phyloP scores from a whole-genome alignment of 2,888 invertebrate genomes.

The Polydrusus tereticollis region DNA sequence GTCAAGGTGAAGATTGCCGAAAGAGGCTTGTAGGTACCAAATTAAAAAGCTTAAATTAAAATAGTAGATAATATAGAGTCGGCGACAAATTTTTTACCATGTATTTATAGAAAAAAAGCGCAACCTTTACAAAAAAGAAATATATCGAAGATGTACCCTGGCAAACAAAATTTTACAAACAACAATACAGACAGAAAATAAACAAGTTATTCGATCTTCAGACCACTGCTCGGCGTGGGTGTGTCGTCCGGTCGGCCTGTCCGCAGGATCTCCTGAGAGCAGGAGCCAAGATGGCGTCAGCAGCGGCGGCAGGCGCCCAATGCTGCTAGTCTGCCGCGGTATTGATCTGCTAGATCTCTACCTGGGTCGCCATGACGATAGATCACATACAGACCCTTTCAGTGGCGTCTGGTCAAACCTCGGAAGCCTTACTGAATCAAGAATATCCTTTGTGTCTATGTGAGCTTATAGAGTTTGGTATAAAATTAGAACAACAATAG shows the following conservation, averaged over 20 bases:
- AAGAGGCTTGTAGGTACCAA: no score
- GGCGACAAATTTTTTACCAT: no score
- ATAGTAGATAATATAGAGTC: no score
- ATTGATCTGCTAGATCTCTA: slow-evolving; percentile 64
- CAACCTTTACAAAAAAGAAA: no score
- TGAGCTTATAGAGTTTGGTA: no score
- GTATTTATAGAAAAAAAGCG: no score
- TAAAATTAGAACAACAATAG: no score
- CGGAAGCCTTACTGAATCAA: not conserved
- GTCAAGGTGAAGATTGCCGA: no score
- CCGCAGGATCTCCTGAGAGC: slow-evolving; percentile 63
- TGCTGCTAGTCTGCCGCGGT: slow-evolving; percentile 49
- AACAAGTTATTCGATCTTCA: not conserved
- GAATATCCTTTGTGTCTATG: not conserved
- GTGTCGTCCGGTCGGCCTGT: slow-evolving; percentile 52
- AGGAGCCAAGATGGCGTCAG: slow-evolving; percentile 54
- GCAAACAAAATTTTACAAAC: not conserved
- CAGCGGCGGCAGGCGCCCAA: slow-evolving; percentile 64
- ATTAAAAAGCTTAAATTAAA: no score
- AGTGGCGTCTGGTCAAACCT: slow-evolving; percentile 30
- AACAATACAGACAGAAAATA: not conserved
- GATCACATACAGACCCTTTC: slow-evolving; percentile 63
- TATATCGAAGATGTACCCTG: no score
- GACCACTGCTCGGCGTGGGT: slow-evolving; percentile 50
- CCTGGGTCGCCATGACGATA: slow-evolving; percentile 62